Percentiles rank a stretch among this genome's conserved stretches.
These are phyloP conservation scores for Saccopteryx bilineata DNA, from an alignment of 2,113 vertebrate genomes.

Conservation along the genomic window DNA sequence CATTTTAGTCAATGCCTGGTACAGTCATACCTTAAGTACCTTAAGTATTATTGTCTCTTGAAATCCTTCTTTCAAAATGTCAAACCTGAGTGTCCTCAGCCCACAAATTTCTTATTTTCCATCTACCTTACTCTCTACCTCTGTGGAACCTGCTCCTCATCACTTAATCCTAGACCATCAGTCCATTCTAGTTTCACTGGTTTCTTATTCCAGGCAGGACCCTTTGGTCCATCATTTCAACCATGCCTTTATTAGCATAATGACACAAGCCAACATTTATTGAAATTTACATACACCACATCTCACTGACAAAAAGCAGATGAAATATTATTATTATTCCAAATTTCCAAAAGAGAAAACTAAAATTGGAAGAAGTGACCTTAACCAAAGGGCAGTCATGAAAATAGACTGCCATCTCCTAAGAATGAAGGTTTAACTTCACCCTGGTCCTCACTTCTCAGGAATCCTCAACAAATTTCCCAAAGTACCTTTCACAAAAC, in stretches of 20 bases:
- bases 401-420: background rate
- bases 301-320: background rate
- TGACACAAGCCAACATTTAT: background rate
- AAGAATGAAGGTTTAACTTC: background rate
- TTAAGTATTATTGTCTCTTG: background rate
- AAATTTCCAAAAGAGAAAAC: background rate
- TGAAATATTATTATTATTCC: background rate
- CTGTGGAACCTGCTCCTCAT: background rate
- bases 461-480: background rate
- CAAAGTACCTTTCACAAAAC: background rate
- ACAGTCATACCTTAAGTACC: background rate
- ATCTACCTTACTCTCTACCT: background rate
- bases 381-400: background rate
- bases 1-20: constrained; percentile 3
- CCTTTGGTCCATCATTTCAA: background rate
- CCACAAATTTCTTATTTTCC: background rate
- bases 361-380: background rate
- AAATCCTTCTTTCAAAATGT: constrained; percentile 4
- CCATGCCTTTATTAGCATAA: background rate
- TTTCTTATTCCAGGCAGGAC: background rate
- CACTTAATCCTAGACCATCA: background rate
- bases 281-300: background rate
- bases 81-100: background rate
- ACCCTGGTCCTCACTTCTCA: background rate
- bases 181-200: background rate